Evolutionary conservation across 2,888 invertebrate genomes (phyloP).

Genomic region (Tuta absoluta): DNA sequence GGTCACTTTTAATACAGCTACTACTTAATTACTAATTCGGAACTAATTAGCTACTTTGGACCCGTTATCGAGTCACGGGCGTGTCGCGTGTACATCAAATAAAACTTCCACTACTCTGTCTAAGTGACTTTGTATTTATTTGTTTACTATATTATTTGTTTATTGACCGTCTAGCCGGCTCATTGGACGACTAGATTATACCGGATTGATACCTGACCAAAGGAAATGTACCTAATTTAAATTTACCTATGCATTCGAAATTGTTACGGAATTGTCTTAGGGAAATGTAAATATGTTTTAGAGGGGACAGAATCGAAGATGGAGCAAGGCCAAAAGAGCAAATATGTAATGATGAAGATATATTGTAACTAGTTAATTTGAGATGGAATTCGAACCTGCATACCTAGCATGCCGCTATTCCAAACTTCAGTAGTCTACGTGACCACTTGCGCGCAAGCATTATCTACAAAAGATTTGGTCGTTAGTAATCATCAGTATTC

Average conservation of each 20-base stretch:
- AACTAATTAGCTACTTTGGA: neutral
- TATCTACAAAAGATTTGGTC: neutral
- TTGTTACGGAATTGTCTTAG: too few relatives aligned
- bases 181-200: neutral
- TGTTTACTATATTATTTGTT: neutral
- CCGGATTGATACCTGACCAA: neutral
- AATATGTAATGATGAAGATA: too few relatives aligned
- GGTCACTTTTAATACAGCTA: neutral
- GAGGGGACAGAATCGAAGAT: too few relatives aligned
- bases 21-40: neutral
- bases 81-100: neutral
- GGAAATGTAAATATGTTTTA: too few relatives aligned
- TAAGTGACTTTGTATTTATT: neutral
- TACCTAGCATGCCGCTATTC: neutral
- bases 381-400: too few relatives aligned
- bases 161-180: neutral
- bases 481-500: neutral
- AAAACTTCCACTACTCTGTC: constrained; percentile 3
- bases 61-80: constrained; percentile 3
- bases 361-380: too few relatives aligned
- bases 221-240: too few relatives aligned
- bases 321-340: too few relatives aligned
- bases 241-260: too few relatives aligned
- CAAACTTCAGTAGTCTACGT: neutral
- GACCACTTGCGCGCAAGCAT: neutral